phyloP scores from a whole-genome alignment of 2,797 vertebrate genomes.

The Tenualosa ilisha region DNA sequence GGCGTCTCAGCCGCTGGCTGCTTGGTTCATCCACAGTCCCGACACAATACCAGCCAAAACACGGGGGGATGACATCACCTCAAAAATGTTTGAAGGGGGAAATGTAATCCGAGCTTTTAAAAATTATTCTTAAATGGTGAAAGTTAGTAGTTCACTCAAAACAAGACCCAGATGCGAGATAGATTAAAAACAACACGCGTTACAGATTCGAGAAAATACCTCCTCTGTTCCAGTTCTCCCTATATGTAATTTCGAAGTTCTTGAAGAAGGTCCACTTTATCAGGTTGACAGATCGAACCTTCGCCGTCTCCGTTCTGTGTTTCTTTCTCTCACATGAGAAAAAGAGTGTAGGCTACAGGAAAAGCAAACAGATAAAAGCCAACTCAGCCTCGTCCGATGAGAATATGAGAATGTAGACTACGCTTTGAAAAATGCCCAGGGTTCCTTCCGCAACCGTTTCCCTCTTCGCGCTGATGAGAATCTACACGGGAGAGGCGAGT shows the following conservation, averaged over 20 bases:
- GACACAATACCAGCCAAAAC: slow-evolving; percentile 76
- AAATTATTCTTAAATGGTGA: slow-evolving; percentile 65
- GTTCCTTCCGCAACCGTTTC: slow-evolving; percentile 65
- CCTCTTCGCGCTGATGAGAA: slow-evolving; percentile 54
- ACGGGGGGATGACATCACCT: slow-evolving; percentile 80
- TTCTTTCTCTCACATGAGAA: slow-evolving; percentile 66
- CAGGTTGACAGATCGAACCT: slow-evolving; percentile 62
- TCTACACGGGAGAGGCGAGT: slow-evolving; percentile 73
- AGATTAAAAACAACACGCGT: slow-evolving; percentile 56
- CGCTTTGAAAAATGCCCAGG: slow-evolving; percentile 60
- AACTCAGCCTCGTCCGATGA: slow-evolving; percentile 63
- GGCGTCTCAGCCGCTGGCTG: slow-evolving; percentile 66
- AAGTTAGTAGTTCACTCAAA: slow-evolving; percentile 69
- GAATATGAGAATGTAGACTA: slow-evolving; percentile 56
- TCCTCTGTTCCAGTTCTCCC: slow-evolving; percentile 1
- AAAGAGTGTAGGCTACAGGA: slow-evolving; percentile 54
- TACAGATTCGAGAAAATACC: slow-evolving; percentile 35
- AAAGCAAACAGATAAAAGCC: slow-evolving; percentile 56
- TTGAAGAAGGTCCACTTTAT: slow-evolving; percentile 29
- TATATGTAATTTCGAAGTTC: slow-evolving; percentile 37
- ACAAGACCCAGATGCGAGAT: slow-evolving; percentile 53
- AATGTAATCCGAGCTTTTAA: slow-evolving; percentile 79
- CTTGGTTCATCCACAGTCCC: slow-evolving; percentile 66
- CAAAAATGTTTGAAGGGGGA: slow-evolving; percentile 73
- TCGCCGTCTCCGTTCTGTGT: slow-evolving; percentile 57